These are phyloP conservation scores for Neodiprion fabricii DNA, from an alignment of 1,140 invertebrate species.

Conservation along the genomic window DNA sequence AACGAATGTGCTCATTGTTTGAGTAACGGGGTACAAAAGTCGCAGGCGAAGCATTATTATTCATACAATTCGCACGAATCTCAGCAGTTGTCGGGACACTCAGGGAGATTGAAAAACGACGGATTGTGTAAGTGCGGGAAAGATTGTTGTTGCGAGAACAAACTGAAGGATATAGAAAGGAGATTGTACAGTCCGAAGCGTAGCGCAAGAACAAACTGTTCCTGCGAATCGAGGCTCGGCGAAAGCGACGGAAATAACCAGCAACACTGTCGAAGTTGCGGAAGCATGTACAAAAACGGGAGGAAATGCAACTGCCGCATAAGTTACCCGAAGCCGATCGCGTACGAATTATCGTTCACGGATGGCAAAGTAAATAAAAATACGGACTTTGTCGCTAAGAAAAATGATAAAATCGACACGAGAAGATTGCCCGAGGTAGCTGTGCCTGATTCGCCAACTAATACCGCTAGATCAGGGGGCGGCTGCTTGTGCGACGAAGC, in stretches of 20 bases:
- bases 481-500: constrained; percentile 37
- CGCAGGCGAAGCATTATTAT: constrained; percentile 16
- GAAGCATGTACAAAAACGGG: constrained; percentile 40
- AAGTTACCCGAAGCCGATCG: constrained; percentile 52
- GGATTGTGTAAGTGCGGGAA: constrained; percentile 37
- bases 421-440: background rate
- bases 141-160: constrained; percentile 35
- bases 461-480: constrained; percentile 25
- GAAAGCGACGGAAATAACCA: constrained; percentile 23
- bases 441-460: constrained; percentile 20
- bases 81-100: background rate
- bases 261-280: constrained; percentile 48
- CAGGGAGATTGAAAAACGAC: constrained; percentile 31
- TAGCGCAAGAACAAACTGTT: constrained; percentile 2
- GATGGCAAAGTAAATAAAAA: constrained; percentile 29
- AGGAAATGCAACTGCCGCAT: constrained; percentile 42
- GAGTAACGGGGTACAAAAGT: background rate
- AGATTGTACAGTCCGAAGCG: constrained; percentile 12
- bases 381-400: background rate
- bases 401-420: background rate
- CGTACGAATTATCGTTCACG: constrained; percentile 53
- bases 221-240: background rate
- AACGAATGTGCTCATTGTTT: background rate
- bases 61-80: constrained; percentile 11
- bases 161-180: constrained; percentile 18